Evolutionary conservation across 1,140 invertebrate genomes (phyloP), one percentile per base, ranked within the genome.

Genomic region (Oedothorax gibbosus): DNA sequence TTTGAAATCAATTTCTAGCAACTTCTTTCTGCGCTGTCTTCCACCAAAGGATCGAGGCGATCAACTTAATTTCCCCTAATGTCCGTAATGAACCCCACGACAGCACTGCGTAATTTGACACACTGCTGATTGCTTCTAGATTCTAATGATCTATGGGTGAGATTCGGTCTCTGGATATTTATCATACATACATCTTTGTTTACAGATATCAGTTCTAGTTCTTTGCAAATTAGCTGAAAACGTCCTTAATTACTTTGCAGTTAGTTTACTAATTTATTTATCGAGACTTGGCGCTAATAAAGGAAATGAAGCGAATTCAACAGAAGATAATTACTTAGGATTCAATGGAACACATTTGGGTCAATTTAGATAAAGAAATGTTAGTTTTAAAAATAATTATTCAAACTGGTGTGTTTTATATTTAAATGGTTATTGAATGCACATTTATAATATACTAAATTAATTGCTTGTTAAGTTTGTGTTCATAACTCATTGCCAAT

Each of bases 181-280:
- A 84, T 84, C 82, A 84, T 66, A 84, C 72, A 76, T 20, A 69
- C 64, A 84, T 76, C 71, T 84, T 84, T 77, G 72, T 84, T 84
- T 76, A 75, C 82, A 73, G 51, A 76, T 75, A 84, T 68, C 82
- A 76, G 62, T 20, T 65, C 62, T 73, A 65, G 80, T 73, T 84
- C 82, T 76, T 84, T 84, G 82, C 73, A 84, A 84, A 84, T 84
- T 84, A 84, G 71, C 64, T 66, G 60, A 83, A 75, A 83, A 64
- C 71, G 69, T 73, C 64, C 82, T 76, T 84, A 84, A 84, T 84
- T 84, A 84, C 72, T 84, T 84, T 50, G 76, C 80, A 64, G 69
- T 81, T 81, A 81, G 20, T 81, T 81, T 81, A 69, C 62, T 79
- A 79, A 79, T 79, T 79, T 79, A 79, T 81, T 81, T 81, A 71